Conservation (phyloP, 1,140 invertebrate species). For the Pogonomyrmex californicus region DNA sequence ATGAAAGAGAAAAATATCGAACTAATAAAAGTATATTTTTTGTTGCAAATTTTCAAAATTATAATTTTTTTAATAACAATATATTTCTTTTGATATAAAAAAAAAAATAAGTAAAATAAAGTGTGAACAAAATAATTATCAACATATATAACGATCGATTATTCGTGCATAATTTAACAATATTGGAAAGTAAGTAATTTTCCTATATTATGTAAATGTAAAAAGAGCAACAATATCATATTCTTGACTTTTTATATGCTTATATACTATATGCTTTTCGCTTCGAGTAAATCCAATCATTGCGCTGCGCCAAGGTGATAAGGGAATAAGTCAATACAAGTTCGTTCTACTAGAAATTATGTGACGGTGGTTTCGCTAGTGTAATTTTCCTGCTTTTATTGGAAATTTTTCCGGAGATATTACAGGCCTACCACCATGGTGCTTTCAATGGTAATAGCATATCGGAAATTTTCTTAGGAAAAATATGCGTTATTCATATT, state of each 20-base stretch:
- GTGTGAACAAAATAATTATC: neutral
- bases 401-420: conserved; percentile 35
- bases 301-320: conserved; percentile 15
- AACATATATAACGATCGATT: neutral
- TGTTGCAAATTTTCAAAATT: neutral
- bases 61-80: neutral
- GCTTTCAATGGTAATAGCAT: conserved; percentile 3
- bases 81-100: neutral
- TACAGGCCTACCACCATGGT: neutral
- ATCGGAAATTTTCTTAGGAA: conserved; percentile 24
- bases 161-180: neutral
- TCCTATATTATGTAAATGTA: neutral
- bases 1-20: neutral
- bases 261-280: neutral
- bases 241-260: neutral
- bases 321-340: conserved; percentile 45
- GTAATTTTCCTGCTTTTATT: conserved; percentile 34
- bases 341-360: conserved; percentile 47
- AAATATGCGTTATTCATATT: conserved; percentile 5
- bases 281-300: conserved; percentile 15
- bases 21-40: neutral
- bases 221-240: neutral
- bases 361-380: conserved; percentile 1
- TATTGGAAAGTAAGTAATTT: conserved; percentile 1
- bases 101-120: neutral